These are phyloP conservation scores for Plagiodera versicolora DNA, from an alignment of 2,888 invertebrate genomes.

Conservation along the genomic window DNA sequence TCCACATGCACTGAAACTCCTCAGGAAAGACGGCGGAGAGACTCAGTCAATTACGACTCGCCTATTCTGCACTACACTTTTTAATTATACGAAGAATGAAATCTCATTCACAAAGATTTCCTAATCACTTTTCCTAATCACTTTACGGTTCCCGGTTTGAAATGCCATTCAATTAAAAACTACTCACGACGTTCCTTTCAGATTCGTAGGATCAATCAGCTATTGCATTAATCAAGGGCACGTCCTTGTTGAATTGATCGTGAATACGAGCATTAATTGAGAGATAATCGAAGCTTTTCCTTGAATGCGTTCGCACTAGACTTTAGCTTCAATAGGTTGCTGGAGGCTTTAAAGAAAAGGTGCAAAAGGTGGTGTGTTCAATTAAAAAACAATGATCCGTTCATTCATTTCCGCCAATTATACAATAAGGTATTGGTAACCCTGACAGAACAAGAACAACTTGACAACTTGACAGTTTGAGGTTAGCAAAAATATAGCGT, in stretches of 20 bases:
- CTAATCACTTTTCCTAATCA: constrained; percentile 16
- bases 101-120: constrained; percentile 1
- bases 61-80: neutral
- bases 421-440: too few species aligned
- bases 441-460: too few species aligned
- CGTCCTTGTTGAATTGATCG: neutral
- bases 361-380: too few species aligned
- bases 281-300: neutral
- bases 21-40: neutral
- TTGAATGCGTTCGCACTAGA: neutral
- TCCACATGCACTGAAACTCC: too few species aligned
- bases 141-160: neutral
- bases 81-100: constrained; percentile 4
- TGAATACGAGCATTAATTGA: neutral
- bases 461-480: too few species aligned
- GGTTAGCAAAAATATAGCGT: too few species aligned
- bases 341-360: too few species aligned
- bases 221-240: neutral
- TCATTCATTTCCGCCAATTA: too few species aligned
- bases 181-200: constrained; percentile 18
- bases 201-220: constrained; percentile 4
- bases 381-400: too few species aligned
- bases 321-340: neutral
- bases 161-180: constrained; percentile 20
- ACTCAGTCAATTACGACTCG: neutral